Percentiles rank a stretch among this genome's conserved stretches.
phyloP scores from a whole-genome alignment of 2,113 vertebrate genomes.

The Hipposideros armiger region DNA sequence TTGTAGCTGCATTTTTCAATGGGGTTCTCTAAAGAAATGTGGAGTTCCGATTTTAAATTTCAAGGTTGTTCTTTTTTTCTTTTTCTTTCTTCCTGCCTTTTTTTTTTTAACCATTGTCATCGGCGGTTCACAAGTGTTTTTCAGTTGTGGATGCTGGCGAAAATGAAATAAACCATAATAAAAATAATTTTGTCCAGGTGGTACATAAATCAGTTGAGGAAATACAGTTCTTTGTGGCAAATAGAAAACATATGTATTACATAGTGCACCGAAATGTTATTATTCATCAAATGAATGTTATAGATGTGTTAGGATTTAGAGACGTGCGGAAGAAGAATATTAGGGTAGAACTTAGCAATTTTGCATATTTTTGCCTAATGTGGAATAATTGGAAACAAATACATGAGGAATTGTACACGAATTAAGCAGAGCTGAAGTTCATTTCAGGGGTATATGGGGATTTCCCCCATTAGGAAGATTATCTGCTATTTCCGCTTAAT shows the following conservation, averaged over 20 bases:
- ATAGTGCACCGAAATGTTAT: slow-evolving; percentile 84
- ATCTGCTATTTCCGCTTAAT: slow-evolving; percentile 85
- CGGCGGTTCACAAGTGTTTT: slow-evolving; percentile 81
- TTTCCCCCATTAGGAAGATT: slow-evolving; percentile 85
- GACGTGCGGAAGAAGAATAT: slow-evolving; percentile 84
- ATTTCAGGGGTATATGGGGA: slow-evolving; percentile 83
- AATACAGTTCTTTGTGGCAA: slow-evolving; percentile 87
- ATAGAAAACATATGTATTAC: slow-evolving; percentile 89
- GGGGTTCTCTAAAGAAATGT: slow-evolving; percentile 79
- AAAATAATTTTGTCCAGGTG: slow-evolving; percentile 89
- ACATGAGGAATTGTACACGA: slow-evolving; percentile 80
- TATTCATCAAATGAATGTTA: slow-evolving; percentile 86
- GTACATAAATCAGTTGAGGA: slow-evolving; percentile 87
- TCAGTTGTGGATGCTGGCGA: slow-evolving; percentile 80
- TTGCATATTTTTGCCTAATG: slow-evolving; percentile 60
- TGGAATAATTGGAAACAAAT: slow-evolving; percentile 59
- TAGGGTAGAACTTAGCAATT: slow-evolving; percentile 73
- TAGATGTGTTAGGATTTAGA: slow-evolving; percentile 82
- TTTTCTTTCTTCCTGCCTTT: slow-evolving; percentile 56
- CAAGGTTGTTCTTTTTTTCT: slow-evolving; percentile 76
- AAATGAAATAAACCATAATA: slow-evolving; percentile 89
- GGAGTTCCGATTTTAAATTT: slow-evolving; percentile 83
- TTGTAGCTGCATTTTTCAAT: slow-evolving; percentile 81
- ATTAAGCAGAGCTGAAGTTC: slow-evolving; percentile 82
- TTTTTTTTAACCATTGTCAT: slow-evolving; percentile 81